phyloP scores from a whole-genome alignment of 2,888 invertebrate species.

The Drosophila lutescens region DNA sequence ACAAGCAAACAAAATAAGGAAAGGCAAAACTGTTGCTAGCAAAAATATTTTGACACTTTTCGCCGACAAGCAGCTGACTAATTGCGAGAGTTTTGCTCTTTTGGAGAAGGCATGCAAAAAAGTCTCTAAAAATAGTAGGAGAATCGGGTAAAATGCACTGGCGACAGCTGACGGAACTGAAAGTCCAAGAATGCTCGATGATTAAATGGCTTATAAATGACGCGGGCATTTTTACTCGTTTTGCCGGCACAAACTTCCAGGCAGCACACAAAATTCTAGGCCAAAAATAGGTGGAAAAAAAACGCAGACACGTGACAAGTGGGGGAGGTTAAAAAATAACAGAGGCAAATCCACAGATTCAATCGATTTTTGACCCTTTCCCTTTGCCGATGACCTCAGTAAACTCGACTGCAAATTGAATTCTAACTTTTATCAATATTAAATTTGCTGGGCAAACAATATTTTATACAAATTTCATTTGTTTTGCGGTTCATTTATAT shows the following conservation, averaged over 20 bases:
- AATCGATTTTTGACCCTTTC: constrained; percentile 11
- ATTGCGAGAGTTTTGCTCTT: constrained; percentile 53
- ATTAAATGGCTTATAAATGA: constrained; percentile 77
- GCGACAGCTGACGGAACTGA: constrained; percentile 71
- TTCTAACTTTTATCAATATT: constrained; percentile 25
- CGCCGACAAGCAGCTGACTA: constrained; percentile 75
- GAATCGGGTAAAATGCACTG: constrained; percentile 57
- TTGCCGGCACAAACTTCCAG: constrained; percentile 15
- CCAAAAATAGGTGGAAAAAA: constrained; percentile 36
- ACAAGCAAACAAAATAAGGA: neutral
- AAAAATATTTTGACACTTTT: constrained; percentile 77
- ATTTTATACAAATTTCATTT: constrained; percentile 9
- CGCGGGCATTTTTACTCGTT: constrained; percentile 46
- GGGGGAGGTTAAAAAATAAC: neutral
- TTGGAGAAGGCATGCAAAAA: constrained; percentile 33
- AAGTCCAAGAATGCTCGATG: constrained; percentile 49
- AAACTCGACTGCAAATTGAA: constrained; percentile 3
- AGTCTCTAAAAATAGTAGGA: constrained; percentile 43
- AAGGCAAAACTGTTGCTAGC: constrained; percentile 47
- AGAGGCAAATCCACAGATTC: constrained; percentile 2
- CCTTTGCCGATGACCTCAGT: neutral
- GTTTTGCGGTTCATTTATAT: constrained; percentile 1
- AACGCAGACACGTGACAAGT: constrained; percentile 25
- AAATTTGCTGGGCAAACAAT: constrained; percentile 16
- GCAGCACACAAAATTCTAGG: constrained; percentile 10